phyloP scores from a whole-genome alignment of 37 sponge, comb jelly and placozoan genomes.

The Spongia lamella region DNA sequence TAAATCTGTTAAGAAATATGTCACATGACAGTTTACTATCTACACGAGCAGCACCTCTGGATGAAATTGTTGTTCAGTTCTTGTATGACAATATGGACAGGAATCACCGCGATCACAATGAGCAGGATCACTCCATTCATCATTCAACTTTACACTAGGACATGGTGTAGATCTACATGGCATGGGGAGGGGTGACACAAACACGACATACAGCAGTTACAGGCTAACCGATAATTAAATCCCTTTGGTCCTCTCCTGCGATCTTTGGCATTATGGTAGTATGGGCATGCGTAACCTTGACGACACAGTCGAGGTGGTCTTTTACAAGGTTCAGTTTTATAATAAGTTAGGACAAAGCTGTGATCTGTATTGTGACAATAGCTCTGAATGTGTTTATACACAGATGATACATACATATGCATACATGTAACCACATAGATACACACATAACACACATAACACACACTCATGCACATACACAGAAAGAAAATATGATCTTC shows the following conservation, averaged over 20 bases:
- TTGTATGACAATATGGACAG: conserved; percentile 95
- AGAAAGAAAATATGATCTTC: too few relatives aligned
- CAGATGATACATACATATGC: too few relatives aligned
- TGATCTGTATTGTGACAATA: conserved; percentile 51
- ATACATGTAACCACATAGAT: too few relatives aligned
- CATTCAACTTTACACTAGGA: conserved; percentile 92
- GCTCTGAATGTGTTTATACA: too few relatives aligned
- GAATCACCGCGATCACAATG: conserved; percentile 85
- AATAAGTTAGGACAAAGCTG: conserved; percentile 93
- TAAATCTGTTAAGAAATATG: conserved; percentile 74
- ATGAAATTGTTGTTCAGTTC: conserved; percentile 99
- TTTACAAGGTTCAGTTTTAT: conserved; percentile 95
- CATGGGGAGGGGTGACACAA: background rate
- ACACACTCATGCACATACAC: too few relatives aligned
- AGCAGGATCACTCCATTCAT: conserved; percentile 96
- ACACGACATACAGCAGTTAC: background rate
- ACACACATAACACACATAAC: too few relatives aligned
- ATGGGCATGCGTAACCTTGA: conserved; percentile 98
- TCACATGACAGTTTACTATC: conserved; percentile 7
- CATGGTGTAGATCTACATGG: conserved; percentile 91
- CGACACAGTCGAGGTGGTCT: conserved; percentile 90
- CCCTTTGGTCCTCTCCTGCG: conserved; percentile 83
- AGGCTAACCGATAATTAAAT: conserved; percentile 78
- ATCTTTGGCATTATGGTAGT: conserved; percentile 95
- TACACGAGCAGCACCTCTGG: conserved; percentile 75